Evolutionary conservation across 2,113 vertebrate species (phyloP).

Genomic region (Probosciger aterrimus): DNA sequence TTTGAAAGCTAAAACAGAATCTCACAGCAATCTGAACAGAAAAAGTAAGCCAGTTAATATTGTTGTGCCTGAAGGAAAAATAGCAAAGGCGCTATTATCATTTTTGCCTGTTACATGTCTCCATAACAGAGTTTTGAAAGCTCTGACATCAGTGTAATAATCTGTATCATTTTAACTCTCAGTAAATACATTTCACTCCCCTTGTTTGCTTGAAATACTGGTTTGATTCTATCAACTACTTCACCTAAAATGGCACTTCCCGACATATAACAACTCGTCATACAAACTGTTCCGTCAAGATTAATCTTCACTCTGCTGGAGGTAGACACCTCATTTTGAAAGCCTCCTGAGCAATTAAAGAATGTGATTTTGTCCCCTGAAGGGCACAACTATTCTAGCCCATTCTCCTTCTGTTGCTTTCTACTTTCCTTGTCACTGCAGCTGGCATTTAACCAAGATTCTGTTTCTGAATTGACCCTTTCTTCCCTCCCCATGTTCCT

Average conservation of each 20-base stretch:
- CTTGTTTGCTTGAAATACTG: slow-evolving; percentile 33
- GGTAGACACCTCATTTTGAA: slow-evolving; percentile 43
- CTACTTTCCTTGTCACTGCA: neutral
- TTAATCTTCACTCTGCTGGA: slow-evolving; percentile 37
- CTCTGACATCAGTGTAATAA: neutral
- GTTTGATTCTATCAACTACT: slow-evolving; percentile 11
- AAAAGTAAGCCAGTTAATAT: neutral
- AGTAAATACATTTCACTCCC: neutral
- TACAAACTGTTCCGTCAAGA: slow-evolving; percentile 6
- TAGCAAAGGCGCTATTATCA: neutral
- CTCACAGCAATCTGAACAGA: neutral
- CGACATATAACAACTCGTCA: neutral
- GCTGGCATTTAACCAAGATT: slow-evolving; percentile 9
- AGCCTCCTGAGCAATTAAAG: slow-evolving; percentile 31
- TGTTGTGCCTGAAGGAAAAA: neutral
- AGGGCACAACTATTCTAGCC: neutral
- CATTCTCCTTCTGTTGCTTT: neutral
- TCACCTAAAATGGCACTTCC: slow-evolving; percentile 35
- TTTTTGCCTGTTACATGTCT: neutral
- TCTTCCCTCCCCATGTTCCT: neutral
- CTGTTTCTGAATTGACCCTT: neutral
- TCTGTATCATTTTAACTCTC: neutral
- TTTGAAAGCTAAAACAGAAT: neutral
- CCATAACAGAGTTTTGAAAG: slow-evolving; percentile 29
- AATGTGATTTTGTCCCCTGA: slow-evolving; percentile 15